Evolutionary conservation across 1,140 invertebrate genomes (phyloP).

Genomic region (Drosophila orena): DNA sequence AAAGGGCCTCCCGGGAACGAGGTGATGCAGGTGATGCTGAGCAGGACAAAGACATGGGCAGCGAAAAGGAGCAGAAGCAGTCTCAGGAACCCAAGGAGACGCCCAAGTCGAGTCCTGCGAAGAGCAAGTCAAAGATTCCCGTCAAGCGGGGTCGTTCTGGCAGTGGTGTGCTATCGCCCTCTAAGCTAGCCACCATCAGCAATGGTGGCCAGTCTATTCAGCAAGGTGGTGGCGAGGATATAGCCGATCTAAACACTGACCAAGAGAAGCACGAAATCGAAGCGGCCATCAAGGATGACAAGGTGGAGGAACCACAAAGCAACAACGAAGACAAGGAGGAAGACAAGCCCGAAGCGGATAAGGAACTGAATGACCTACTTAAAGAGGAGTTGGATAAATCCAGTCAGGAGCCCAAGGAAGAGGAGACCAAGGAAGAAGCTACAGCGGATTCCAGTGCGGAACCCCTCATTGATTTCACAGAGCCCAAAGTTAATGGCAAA

Average conservation of each 20-base stretch:
- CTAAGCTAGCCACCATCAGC: constrained; percentile 56
- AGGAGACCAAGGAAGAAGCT: constrained; percentile 8
- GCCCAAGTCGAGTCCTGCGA: constrained; percentile 72
- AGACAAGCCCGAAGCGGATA: constrained; percentile 65
- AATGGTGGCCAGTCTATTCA: constrained; percentile 69
- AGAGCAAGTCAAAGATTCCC: constrained; percentile 82
- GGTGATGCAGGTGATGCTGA: constrained; percentile 37
- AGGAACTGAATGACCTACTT: constrained; percentile 27
- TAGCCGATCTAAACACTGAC: constrained; percentile 72
- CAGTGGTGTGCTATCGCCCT: constrained; percentile 68
- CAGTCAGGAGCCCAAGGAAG: constrained; percentile 1
- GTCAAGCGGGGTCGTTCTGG: constrained; percentile 72
- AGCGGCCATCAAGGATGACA: constrained; percentile 75
- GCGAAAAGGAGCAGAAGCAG: constrained; percentile 61
- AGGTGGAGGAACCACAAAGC: constrained; percentile 28
- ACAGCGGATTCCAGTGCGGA: constrained; percentile 24
- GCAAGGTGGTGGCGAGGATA: constrained; percentile 80
- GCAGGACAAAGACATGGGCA: constrained; percentile 76
- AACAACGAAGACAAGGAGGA: constrained; percentile 52
- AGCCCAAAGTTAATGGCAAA: constrained; percentile 30
- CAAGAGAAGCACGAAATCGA: constrained; percentile 76
- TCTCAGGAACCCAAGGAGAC: constrained; percentile 38
- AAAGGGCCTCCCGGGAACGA: constrained; percentile 51
- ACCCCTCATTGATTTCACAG: constrained; percentile 61
- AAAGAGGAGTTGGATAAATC: constrained; percentile 17